Evolutionary conservation across 2,797 vertebrate species (phyloP).

Genomic region (Emydoidea blandingii): DNA sequence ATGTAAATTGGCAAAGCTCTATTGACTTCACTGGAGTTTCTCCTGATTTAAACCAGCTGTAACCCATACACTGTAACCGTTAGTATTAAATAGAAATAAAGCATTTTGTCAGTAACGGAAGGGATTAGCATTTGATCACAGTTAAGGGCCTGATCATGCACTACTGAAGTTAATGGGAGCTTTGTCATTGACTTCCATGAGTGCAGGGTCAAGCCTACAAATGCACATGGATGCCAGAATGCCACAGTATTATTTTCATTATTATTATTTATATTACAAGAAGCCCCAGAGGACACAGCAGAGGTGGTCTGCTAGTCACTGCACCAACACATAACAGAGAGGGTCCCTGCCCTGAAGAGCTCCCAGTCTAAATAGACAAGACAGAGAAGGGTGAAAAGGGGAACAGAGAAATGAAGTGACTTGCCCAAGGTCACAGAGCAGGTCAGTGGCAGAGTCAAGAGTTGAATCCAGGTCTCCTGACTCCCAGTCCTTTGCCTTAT

Average conservation of each 20-base stretch:
- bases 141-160: neutral
- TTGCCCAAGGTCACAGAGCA: rapidly evolving
- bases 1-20: neutral
- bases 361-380: neutral
- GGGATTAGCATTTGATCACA: neutral
- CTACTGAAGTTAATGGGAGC: neutral
- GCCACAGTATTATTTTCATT: neutral
- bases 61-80: neutral
- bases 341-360: neutral
- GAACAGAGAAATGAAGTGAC: neutral
- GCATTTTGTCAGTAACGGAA: neutral
- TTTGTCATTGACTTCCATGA: neutral
- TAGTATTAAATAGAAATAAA: neutral
- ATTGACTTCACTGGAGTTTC: neutral
- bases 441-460: neutral
- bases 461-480: neutral
- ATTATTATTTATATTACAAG: neutral
- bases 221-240: neutral
- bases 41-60: neutral
- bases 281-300: neutral
- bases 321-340: neutral
- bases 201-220: neutral
- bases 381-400: neutral
- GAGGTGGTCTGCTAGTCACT: neutral
- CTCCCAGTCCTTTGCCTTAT: neutral